phyloP scores from a whole-genome alignment of 2,113 vertebrate species.

The Lathamus discolor region DNA sequence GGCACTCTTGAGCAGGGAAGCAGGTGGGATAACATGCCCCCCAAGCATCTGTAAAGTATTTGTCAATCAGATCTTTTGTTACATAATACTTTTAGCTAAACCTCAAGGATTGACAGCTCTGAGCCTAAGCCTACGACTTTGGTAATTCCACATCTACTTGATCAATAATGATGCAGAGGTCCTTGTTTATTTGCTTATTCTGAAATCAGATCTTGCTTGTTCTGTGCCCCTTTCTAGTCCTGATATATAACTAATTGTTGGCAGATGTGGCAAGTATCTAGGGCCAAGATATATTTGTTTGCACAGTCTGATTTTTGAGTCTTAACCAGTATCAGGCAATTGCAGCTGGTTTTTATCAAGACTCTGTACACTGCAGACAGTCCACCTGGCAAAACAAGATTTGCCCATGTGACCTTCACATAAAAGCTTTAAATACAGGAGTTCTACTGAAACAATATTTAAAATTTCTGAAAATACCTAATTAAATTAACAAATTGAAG shows the following conservation, averaged over 20 bases:
- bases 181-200: conserved; percentile 88
- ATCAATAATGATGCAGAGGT: conserved; percentile 77
- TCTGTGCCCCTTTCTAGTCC: conserved; percentile 70
- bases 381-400: conserved; percentile 95
- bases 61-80: conserved; percentile 46
- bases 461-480: conserved; percentile 59
- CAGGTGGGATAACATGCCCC: conserved; percentile 30
- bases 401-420: conserved; percentile 73
- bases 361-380: conserved; percentile 66
- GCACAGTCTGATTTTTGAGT: conserved; percentile 89
- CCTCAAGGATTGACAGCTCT: conserved; percentile 16
- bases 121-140: background rate
- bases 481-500: conserved; percentile 67
- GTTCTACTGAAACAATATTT: conserved; percentile 75
- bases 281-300: conserved; percentile 90
- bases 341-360: conserved; percentile 92
- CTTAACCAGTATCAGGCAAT: conserved; percentile 82
- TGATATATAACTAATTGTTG: conserved; percentile 87
- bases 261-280: conserved; percentile 84
- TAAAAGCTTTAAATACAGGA: conserved; percentile 76
- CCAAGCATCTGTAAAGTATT: conserved; percentile 62
- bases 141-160: conserved; percentile 59
- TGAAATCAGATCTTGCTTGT: conserved; percentile 82
- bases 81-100: conserved; percentile 40
- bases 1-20: background rate